These are phyloP conservation scores for Dryas iulia DNA, from an alignment of 1,140 invertebrate species.

Conservation along the genomic window DNA sequence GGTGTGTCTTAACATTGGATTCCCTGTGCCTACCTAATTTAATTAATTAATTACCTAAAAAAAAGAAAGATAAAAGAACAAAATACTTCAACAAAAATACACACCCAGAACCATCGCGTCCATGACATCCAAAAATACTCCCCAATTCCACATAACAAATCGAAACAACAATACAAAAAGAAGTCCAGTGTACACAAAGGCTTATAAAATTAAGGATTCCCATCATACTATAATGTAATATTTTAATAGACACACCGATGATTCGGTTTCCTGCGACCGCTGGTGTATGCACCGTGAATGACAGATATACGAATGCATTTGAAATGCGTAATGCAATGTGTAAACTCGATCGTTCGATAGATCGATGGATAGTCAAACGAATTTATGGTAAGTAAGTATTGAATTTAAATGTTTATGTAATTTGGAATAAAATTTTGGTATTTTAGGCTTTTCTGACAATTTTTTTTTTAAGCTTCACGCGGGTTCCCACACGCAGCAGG, in stretches of 20 bases:
- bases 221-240: conserved; percentile 30
- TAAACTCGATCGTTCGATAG: conserved; percentile 7
- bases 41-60: too few species aligned
- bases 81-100: too few species aligned
- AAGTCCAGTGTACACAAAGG: background rate
- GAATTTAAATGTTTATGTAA: conserved; percentile 15
- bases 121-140: too few species aligned
- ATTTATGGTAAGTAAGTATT: background rate
- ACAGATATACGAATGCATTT: conserved; percentile 7
- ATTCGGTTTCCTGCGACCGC: conserved; percentile 33
- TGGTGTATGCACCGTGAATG: conserved; percentile 24
- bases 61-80: too few species aligned
- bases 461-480: too few species aligned
- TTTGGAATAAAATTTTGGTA: conserved; percentile 1
- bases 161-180: background rate
- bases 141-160: too few species aligned
- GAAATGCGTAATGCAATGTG: conserved; percentile 22
- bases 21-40: too few species aligned
- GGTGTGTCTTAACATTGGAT: too few species aligned
- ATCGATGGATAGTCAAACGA: conserved; percentile 8
- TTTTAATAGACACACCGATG: conserved; percentile 35
- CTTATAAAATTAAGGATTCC: conserved; percentile 27
- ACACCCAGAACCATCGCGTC: too few species aligned
- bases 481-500: too few species aligned
- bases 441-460: background rate